Base-by-base conservation (phyloP, 2,113 vertebrate species). In the Pteruthius melanotis region DNA sequence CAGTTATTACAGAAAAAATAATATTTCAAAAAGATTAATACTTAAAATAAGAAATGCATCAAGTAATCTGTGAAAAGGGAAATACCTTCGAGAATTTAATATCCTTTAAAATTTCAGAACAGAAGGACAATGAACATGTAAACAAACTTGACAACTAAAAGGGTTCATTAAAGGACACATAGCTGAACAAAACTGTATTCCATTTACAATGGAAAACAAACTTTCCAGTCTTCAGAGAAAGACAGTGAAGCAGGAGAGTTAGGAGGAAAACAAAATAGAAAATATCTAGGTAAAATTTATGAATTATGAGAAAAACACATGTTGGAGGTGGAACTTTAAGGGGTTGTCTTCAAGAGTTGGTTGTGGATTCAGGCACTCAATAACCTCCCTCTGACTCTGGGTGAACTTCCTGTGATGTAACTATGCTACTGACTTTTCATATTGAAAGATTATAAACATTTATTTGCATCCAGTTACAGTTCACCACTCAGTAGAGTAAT, bases 221-320 rank as follows among this genome's bases (percentile, higher is more conserved):
- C 7, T 44, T 44, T 76, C 4, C 21, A 44, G 9, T 31, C 22
- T 52, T 9, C 31, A 69, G 30, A 52, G 50, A 71, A 56, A 80
- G 15, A 49, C 3, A 66, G 9, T 49, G 42, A 71, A 77, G 4
- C 3, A n/a, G 17, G 13, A n/a, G 13, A 52, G 14, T 44, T 35
- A 31, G 10, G 17, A 26, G 15, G 7, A 2, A 0, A 9, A 13
- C 10, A 6, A 27, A 60, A 33, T 1, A 0, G 27, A 69, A 90
- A 74, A 30, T 65, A 35, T 6, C 10, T 59, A 54, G 3, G 2
- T 65, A 60, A 70, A 70, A 70, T 3, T 28, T 54, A 53, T 11
- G 16, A 68, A 42, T 64, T 59, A 22, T 33, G 28, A 54, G 39
- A 50, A 87, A 75, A 65, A 49, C 15, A 39, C 5, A 13, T 17